A percentile compares a stretch with the other conserved stretches of the same genome.
These are phyloP conservation scores for Hylaea fasciaria DNA, from an alignment of 2,888 invertebrate species.

Conservation along the genomic window DNA sequence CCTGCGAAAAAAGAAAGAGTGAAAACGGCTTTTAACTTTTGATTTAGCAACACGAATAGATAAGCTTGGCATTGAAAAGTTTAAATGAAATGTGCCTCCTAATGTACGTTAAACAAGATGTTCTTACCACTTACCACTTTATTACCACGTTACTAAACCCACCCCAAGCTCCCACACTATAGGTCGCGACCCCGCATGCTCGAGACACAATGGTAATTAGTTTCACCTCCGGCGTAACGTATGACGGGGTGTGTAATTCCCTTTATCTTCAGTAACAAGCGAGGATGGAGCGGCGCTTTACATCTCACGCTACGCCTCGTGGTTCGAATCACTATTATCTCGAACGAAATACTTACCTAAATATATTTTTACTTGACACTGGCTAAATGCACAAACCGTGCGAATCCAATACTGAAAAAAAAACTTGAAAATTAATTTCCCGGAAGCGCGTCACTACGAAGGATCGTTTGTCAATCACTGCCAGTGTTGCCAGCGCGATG, in stretches of 20 bases:
- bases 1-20: no score
- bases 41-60: no score
- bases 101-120: no score
- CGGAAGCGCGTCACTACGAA: no score
- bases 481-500: slow-evolving; percentile 36
- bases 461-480: slow-evolving; percentile 47
- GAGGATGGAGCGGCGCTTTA: slow-evolving; percentile 2
- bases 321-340: not conserved
- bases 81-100: no score
- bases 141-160: not conserved
- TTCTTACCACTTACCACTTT: no score
- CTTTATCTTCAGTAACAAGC: slow-evolving; percentile 22
- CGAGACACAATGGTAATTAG: slow-evolving; percentile 29
- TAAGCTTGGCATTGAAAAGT: no score
- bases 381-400: no score
- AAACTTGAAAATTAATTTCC: not conserved
- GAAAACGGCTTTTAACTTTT: no score
- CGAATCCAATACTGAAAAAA: no score
- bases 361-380: no score
- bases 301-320: not conserved
- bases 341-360: no score
- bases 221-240: slow-evolving; percentile 24
- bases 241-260: slow-evolving; percentile 17
- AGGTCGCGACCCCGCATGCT: slow-evolving; percentile 18
- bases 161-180: slow-evolving; percentile 14